phyloP scores from a whole-genome alignment of 2,797 vertebrate species.

The Morus bassanus region DNA sequence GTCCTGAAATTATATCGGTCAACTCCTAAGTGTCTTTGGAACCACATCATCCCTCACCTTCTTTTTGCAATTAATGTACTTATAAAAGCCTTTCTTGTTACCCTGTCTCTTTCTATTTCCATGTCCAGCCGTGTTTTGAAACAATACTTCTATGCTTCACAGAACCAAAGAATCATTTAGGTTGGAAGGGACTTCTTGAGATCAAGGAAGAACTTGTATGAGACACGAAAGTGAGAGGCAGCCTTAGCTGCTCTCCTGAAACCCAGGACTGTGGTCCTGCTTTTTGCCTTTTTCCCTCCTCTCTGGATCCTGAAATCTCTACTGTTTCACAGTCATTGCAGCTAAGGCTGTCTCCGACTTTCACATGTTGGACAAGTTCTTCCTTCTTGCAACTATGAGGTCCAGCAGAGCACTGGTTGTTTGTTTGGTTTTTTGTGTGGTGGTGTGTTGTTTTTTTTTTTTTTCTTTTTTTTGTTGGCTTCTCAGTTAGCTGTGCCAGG shows the following conservation, averaged over 20 bases:
- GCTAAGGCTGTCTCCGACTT: neutral
- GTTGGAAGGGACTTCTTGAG: neutral
- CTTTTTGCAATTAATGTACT: neutral
- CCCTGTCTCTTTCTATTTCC: neutral
- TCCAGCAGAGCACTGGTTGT: neutral
- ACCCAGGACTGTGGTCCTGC: neutral
- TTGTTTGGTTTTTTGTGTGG: too few species aligned
- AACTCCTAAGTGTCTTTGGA: neutral
- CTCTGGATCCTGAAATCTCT: neutral
- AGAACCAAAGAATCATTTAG: neutral
- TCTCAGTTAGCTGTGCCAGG: neutral
- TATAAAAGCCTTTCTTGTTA: neutral
- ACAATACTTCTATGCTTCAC: neutral
- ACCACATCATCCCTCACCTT: neutral
- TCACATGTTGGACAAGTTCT: neutral
- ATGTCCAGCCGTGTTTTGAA: neutral
- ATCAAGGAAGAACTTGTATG: neutral
- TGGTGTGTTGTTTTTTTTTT: too few species aligned
- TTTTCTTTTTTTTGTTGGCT: neutral
- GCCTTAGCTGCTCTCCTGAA: neutral
- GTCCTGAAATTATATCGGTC: neutral
- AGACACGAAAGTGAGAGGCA: neutral
- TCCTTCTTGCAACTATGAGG: neutral
- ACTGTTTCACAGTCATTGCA: neutral
- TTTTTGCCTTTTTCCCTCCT: neutral